Base-by-base conservation (phyloP, 2,797 vertebrate species). In the Leptodactylus fallax region DNA sequence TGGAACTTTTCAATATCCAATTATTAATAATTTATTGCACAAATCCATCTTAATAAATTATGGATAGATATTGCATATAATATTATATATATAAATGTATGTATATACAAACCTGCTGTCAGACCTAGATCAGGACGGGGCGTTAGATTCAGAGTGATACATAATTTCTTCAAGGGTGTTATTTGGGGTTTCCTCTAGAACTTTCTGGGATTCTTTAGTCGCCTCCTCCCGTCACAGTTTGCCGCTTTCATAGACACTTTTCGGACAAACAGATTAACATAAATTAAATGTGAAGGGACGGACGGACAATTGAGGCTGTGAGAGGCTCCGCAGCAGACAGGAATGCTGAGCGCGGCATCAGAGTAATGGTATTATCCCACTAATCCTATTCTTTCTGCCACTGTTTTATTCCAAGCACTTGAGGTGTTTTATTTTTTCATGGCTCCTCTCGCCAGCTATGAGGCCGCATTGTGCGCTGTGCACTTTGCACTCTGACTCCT, bases 241-340 rank as follows among this genome's bases (percentile, higher is more conserved):
- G 47, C 47, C 3, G n/a, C n/a, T 27, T 87, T 77, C 72, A 58
- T 77, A 56, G 51, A 60, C 58, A 76, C 65, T 61, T 87, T 65
- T 63, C 61, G 77, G 80, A 84, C 81, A 79, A 71, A 88, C 61
- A 88, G 87, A 88, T 85, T 85, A 80, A 47, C 82, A 88, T 88
- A 88, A 85, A 80, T 88, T 85, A 88, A 36, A 25, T 23, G 63
- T 27, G 25, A 23, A 58, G 72, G 87, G 45, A 23, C 6, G 8
- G 27, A 6, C 17, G 17, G 25, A 85, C 81, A 85, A 84, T 71
- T 65, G 76, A 10, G 25, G 81, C 81, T 58, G 61, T 71, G 21
- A 83, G 86, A 4, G 45, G 56, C 25, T 67, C 61, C 14, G 85
- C 21, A 12, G 27, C 58, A 63, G 45, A 55, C 79, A 47, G 79